Percentiles rank a stretch among this genome's conserved stretches.
These are phyloP conservation scores for Aphyosemion australe DNA, from an alignment of 2,113 vertebrate species.

Conservation along the genomic window DNA sequence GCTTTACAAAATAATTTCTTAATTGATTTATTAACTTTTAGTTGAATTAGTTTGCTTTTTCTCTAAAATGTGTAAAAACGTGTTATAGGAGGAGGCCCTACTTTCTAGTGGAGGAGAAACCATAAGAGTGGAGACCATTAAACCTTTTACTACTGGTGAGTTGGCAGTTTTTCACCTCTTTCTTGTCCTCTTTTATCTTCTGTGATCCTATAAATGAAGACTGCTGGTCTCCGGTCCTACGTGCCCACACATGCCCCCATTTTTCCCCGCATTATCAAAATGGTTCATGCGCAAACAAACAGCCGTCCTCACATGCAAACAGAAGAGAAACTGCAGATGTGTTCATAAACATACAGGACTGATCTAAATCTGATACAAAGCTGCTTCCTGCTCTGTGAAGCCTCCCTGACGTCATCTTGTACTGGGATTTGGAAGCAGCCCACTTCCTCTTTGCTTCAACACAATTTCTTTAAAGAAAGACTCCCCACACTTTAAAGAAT, in stretches of 20 bases:
- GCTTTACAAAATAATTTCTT: too few relatives aligned
- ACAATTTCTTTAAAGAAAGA: not conserved
- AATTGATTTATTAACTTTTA: too few relatives aligned
- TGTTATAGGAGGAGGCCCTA: too few relatives aligned
- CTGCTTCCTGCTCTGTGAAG: constrained; percentile 58
- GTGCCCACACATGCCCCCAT: constrained; percentile 53
- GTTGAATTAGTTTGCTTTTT: too few relatives aligned
- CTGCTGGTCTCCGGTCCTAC: not conserved
- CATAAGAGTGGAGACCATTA: constrained; percentile 7
- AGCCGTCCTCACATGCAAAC: not conserved
- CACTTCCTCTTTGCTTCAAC: constrained; percentile 35
- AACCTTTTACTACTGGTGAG: constrained; percentile 26
- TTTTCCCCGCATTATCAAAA: constrained; percentile 24
- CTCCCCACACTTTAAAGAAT: not conserved
- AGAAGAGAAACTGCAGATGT: not conserved
- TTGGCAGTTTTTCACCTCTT: not conserved
- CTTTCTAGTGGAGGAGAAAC: constrained; percentile 1
- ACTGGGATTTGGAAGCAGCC: constrained; percentile 27
- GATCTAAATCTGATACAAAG: not conserved
- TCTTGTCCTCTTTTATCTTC: constrained; percentile 3
- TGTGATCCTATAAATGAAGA: constrained; percentile 12
- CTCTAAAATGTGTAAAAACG: too few relatives aligned
- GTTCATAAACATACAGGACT: not conserved
- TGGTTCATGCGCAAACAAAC: constrained; percentile 12
- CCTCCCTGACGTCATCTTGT: constrained; percentile 49